A percentile compares a stretch with the other conserved stretches of the same genome.
phyloP scores from a whole-genome alignment of 2,113 vertebrate genomes.

The Hypocryptadius cinnamomeus region DNA sequence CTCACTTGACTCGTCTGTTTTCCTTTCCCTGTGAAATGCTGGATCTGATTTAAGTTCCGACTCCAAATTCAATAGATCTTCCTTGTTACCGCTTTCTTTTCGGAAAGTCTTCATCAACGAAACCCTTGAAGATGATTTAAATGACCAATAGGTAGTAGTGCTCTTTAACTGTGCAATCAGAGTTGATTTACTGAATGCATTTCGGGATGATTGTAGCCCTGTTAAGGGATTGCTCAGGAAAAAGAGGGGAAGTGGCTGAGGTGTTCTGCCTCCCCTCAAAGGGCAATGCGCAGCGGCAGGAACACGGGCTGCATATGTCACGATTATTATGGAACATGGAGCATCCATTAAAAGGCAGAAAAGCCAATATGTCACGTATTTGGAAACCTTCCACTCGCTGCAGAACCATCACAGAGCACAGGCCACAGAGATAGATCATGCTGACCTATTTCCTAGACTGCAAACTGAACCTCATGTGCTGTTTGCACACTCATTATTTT shows the following conservation, averaged over 20 bases:
- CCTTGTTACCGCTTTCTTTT: not conserved
- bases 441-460: not conserved
- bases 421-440: not conserved
- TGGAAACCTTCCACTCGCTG: not conserved
- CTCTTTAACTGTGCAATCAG: conserved; percentile 10
- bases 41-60: conserved; percentile 7
- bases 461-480: not conserved
- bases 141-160: not conserved
- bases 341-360: not conserved
- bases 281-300: not conserved
- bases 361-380: not conserved
- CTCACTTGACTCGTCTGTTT: conserved; percentile 15
- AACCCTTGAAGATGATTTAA: conserved; percentile 31
- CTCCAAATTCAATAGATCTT: conserved; percentile 19
- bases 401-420: not conserved
- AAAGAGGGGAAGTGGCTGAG: not conserved
- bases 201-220: not conserved
- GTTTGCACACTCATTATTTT: not conserved
- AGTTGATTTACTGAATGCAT: not conserved
- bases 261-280: not conserved
- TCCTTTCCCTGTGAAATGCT: not conserved
- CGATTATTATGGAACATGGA: not conserved
- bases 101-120: not conserved
- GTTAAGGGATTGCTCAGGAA: not conserved
- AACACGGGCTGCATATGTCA: not conserved